phyloP scores from a whole-genome alignment of 2,113 vertebrate genomes.

The human (Homo sapiens) region DNA sequence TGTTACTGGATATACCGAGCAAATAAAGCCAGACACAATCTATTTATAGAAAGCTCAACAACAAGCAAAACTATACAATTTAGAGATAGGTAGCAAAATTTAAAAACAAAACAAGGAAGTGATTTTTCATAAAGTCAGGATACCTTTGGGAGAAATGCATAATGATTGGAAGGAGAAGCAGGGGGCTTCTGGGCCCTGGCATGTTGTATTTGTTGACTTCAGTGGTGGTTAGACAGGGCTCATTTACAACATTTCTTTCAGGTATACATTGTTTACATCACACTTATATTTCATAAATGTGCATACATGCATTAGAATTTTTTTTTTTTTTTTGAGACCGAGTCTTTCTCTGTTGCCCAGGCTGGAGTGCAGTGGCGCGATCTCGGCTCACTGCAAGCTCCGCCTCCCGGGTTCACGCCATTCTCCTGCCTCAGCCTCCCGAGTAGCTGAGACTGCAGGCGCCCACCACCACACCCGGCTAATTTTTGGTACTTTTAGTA shows the following conservation, averaged over 20 bases:
- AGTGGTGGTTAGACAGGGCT: background rate
- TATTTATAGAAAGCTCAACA: background rate
- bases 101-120: background rate
- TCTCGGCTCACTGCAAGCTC: too few species aligned
- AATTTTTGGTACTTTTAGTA: too few species aligned
- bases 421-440: too few species aligned
- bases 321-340: background rate
- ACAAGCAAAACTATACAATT: background rate
- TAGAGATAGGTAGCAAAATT: background rate
- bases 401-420: too few species aligned
- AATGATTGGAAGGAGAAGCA: background rate
- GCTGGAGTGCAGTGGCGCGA: too few species aligned
- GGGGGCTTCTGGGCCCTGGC: background rate
- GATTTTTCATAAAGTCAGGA: background rate
- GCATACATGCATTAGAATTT: background rate
- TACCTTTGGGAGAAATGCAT: background rate
- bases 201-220: background rate
- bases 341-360: too few species aligned
- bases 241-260: background rate
- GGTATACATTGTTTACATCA: background rate
- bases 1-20: background rate
- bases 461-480: too few species aligned
- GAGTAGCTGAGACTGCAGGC: too few species aligned
- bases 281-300: background rate
- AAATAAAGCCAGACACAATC: constrained; percentile 13